These are phyloP conservation scores for Branchellion lobata DNA, from an alignment of 2,888 invertebrate species.

Conservation along the genomic window DNA sequence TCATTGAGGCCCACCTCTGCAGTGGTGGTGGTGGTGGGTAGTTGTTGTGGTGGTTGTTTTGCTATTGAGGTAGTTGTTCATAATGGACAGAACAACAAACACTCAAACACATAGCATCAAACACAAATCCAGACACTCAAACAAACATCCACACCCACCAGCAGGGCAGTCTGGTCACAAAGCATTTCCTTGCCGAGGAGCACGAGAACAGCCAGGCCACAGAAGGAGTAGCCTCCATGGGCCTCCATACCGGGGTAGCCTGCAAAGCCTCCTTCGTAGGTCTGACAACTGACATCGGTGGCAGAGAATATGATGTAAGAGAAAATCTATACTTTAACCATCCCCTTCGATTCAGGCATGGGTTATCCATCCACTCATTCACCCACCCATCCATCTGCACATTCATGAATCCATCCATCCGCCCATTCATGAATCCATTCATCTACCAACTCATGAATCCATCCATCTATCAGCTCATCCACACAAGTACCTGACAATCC, in stretches of 20 bases:
- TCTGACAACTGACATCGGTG: slow-evolving; percentile 75
- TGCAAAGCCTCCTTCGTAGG: slow-evolving; percentile 97
- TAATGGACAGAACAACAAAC: neutral
- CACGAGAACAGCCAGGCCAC: slow-evolving; percentile 85
- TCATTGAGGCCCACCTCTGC: slow-evolving; percentile 80
- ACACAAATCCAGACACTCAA: neutral
- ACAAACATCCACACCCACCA: slow-evolving; percentile 58
- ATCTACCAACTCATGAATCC: no score
- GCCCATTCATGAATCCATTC: no score
- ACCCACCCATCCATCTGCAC: no score
- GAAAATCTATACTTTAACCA: neutral
- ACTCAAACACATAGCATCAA: neutral
- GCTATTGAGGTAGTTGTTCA: neutral
- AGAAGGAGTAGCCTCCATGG: slow-evolving; percentile 98
- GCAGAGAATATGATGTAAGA: neutral
- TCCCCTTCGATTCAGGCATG: no score
- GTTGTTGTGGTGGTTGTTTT: neutral
- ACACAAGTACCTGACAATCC: slow-evolving; percentile 73
- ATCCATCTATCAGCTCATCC: neutral
- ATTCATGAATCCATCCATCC: no score
- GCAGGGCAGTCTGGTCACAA: slow-evolving; percentile 75
- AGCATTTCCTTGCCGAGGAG: slow-evolving; percentile 75
- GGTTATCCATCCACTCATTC: no score
- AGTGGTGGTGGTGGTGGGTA: slow-evolving; percentile 19
- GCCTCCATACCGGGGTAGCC: slow-evolving; percentile 93